Evolutionary conservation across 2,113 vertebrate species (phyloP), one percentile per base, ranked within the genome.

Genomic region (Hemiprocne comata): DNA sequence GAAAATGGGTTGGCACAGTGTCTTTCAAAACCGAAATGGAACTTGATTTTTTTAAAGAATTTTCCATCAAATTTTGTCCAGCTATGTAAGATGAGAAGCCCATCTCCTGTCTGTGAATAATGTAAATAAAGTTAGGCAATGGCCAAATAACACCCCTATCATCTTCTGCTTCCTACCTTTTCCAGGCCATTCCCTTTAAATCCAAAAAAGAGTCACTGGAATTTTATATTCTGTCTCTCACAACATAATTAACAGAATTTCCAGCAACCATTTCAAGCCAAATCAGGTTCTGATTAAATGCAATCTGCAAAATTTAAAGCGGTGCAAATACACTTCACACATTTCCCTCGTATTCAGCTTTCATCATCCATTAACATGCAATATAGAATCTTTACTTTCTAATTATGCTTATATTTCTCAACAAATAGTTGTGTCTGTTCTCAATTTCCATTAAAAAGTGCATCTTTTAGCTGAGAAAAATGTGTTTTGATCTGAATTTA

Each of bases 171-270:
- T 94, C 66, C 15, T 81, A 44, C 86, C 33, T 92, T 95, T 90
- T 95, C 94, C 93, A 90, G 57, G 88, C 91, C 76, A 66, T 33
- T 78, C 91, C 50, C 70, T 94, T 87, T 62, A 53, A 60, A 96
- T 57, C 11, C 87, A 64, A 42, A 93, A 89, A n/a, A 28, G 55
- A 64, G 54, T 75, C 83, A 92, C 7, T 53, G 34, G 40, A 92
- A 14, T 53, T 77, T 92, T 69, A 73, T 77, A 61, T 61, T 92
- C 87, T 25, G 13, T 57, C 31, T 90, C 65, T 95, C 50, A 85
- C 34, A 65, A 71, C 15, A 76, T 58, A 67, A 95, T 85, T 91
- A 84, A 29, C 6, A 7, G 29, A 61, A 61, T 75, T 86, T 81
- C 83, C 65, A 86, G 92, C 25, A 51, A 15, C 18, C 18, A 44